A percentile compares a stretch with the other conserved stretches of the same genome.
Evolutionary conservation across 2,888 invertebrate species (phyloP).

Genomic region (Caenorhabditis imperialis): DNA sequence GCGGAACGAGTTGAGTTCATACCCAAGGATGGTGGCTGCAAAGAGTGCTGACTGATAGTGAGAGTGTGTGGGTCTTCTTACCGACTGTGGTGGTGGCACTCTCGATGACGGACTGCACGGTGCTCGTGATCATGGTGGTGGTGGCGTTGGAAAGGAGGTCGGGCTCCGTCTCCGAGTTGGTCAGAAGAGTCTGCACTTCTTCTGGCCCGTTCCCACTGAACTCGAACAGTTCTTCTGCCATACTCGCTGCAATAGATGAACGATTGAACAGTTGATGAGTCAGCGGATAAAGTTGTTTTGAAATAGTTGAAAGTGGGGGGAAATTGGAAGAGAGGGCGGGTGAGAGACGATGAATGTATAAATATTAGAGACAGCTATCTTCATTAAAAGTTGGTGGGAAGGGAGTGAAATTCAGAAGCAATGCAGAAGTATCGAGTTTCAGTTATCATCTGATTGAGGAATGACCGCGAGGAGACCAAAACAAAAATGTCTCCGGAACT

Average conservation of each 20-base stretch:
- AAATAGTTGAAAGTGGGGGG: too few species aligned
- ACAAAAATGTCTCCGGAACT: background rate
- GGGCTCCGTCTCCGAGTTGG: conserved; percentile 25
- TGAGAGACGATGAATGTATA: background rate
- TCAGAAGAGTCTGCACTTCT: conserved; percentile 25
- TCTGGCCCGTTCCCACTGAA: conserved; percentile 48
- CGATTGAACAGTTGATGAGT: too few species aligned
- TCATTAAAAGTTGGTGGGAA: background rate
- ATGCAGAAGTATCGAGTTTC: conserved; percentile 18
- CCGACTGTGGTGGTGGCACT: conserved; percentile 22
- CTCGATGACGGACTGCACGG: conserved; percentile 15
- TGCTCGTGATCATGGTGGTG: conserved; percentile 1
- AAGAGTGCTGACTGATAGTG: background rate
- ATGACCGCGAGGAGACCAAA: background rate
- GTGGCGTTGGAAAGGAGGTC: conserved; percentile 24
- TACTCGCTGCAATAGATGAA: too few species aligned
- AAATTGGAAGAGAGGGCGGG: background rate
- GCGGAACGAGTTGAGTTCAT: conserved; percentile 51
- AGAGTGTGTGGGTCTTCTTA: conserved; percentile 8
- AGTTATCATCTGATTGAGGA: conserved; percentile 31
- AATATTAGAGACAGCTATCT: too few species aligned
- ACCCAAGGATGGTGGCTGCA: conserved; percentile 27
- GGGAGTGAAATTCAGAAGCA: conserved; percentile 2
- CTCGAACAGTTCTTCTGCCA: conserved; percentile 46
- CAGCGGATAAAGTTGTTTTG: too few species aligned